Conservation (phyloP, 2,888 invertebrate genomes). For the Hydropsyche betteni region DNA sequence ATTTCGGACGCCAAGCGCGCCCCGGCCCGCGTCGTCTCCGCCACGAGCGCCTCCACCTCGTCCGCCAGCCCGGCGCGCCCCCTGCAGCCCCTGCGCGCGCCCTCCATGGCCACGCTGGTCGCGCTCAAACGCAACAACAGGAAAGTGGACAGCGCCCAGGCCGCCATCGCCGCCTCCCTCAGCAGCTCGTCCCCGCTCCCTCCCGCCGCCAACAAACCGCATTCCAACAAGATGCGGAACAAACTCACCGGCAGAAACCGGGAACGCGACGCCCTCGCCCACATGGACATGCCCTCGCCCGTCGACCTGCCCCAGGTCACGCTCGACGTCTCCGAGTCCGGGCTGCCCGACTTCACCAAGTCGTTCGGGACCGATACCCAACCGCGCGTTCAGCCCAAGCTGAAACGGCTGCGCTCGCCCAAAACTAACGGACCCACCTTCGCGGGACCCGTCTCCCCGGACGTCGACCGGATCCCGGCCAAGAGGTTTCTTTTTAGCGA, state of each 20-base stretch:
- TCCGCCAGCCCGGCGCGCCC: slow-evolving; percentile 43
- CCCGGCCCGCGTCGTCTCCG: slow-evolving; percentile 58
- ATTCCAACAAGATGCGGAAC: slow-evolving; percentile 5
- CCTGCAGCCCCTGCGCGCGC: slow-evolving; percentile 62
- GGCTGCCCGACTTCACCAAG: slow-evolving; percentile 42
- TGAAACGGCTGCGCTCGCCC: not conserved
- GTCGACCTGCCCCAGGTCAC: slow-evolving; percentile 19
- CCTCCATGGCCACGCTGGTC: slow-evolving; percentile 71
- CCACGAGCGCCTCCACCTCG: slow-evolving; percentile 53
- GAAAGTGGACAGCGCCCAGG: slow-evolving; percentile 38
- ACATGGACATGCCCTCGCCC: slow-evolving; percentile 3
- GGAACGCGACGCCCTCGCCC: not conserved
- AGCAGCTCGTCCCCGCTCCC: slow-evolving; percentile 43
- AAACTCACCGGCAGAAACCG: not conserved
- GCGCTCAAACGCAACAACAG: slow-evolving; percentile 63
- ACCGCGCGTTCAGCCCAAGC: not conserved
- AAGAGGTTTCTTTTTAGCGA: slow-evolving; percentile 49
- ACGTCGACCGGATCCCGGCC: slow-evolving; percentile 13
- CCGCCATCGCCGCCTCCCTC: slow-evolving; percentile 48
- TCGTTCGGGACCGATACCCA: slow-evolving; percentile 21
- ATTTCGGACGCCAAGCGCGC: slow-evolving; percentile 72
- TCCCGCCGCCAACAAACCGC: not conserved
- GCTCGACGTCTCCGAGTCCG: slow-evolving; percentile 36
- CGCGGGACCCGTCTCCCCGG: not conserved
- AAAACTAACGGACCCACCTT: not conserved